Conservation (phyloP, 2,797 vertebrate genomes). For the Notolepis coatsorum region DNA sequence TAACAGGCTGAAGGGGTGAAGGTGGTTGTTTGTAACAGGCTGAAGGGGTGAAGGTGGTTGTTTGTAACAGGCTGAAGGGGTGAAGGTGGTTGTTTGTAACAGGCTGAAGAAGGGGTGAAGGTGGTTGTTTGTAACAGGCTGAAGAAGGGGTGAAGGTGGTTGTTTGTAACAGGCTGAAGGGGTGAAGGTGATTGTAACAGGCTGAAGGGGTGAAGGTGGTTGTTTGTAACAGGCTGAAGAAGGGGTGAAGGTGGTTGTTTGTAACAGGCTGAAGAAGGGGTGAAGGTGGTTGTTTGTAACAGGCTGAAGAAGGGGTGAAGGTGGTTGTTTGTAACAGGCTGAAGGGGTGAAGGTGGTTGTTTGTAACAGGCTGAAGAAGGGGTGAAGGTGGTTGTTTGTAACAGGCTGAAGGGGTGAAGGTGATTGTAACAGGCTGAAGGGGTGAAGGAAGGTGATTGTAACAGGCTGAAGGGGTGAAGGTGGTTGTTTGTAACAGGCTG, state of each 20-base stretch:
- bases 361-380: conserved; percentile 17
- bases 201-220: too few relatives aligned
- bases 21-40: conserved; percentile 8
- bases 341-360: conserved; percentile 14
- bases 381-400: too few relatives aligned
- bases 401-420: conserved; percentile 24
- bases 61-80: conserved; percentile 19
- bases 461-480: conserved; percentile 22
- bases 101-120: too few relatives aligned
- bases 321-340: conserved; percentile 14
- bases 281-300: too few relatives aligned
- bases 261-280: conserved; percentile 20
- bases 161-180: conserved; percentile 19
- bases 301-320: too few relatives aligned
- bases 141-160: too few relatives aligned
- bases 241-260: too few relatives aligned
- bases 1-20: conserved; percentile 23
- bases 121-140: conserved; percentile 14
- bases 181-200: conserved; percentile 13
- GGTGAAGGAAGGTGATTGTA: too few relatives aligned
- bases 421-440: conserved; percentile 17
- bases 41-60: too few relatives aligned
- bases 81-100: conserved; percentile 6
- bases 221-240: conserved; percentile 17
- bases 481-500: conserved; percentile 13